phyloP scores from a whole-genome alignment of 2,113 vertebrate species.

The Mus pahari region DNA sequence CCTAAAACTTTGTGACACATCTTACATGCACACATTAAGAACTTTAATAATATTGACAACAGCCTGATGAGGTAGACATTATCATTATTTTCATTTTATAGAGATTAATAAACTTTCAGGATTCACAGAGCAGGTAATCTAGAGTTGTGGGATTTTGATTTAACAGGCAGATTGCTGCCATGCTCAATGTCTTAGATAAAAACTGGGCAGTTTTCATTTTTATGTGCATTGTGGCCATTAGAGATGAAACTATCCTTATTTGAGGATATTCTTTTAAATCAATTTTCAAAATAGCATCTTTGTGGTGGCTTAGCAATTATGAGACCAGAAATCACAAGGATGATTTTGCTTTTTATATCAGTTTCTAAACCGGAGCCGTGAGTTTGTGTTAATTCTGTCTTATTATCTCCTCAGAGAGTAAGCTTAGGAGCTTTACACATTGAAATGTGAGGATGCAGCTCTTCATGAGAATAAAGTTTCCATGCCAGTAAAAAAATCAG shows the following conservation, averaged over 20 bases:
- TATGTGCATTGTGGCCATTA: conserved; percentile 31
- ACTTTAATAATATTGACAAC: neutral
- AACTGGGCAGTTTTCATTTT: neutral
- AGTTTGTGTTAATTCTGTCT: conserved; percentile 49
- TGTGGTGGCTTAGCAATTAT: conserved; percentile 32
- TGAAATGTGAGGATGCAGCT: conserved; percentile 42
- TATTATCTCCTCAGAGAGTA: conserved; percentile 61
- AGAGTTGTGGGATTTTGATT: neutral
- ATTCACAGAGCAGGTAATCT: neutral
- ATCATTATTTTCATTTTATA: neutral
- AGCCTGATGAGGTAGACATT: neutral
- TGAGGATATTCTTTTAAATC: conserved; percentile 39
- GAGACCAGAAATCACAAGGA: conserved; percentile 37
- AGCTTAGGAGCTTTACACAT: conserved; percentile 54
- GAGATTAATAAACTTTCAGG: neutral
- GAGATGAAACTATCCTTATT: neutral
- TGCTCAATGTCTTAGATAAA: neutral
- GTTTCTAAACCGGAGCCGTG: conserved; percentile 3
- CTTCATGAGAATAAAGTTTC: conserved; percentile 60
- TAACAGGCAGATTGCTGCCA: neutral
- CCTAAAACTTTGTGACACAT: neutral
- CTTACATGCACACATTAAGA: neutral
- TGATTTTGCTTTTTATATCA: conserved; percentile 58
- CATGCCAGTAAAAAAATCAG: conserved; percentile 69
- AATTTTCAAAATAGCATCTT: conserved; percentile 61